phyloP scores from a whole-genome alignment of 2,888 invertebrate genomes.

The Stenotaenia linearis region DNA sequence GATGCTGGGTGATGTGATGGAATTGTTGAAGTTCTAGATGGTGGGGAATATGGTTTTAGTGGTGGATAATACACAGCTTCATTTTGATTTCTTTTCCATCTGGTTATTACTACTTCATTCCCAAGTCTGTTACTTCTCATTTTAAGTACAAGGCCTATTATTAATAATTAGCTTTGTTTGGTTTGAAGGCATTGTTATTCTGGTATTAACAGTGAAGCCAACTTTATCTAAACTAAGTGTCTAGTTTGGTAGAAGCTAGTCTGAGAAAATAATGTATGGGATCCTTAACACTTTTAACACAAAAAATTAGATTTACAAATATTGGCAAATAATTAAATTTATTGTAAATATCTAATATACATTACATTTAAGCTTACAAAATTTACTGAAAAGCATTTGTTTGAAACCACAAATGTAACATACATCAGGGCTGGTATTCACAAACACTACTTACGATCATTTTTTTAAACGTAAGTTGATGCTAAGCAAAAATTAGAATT shows the following conservation, averaged over 20 bases:
- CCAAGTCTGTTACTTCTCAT: not conserved
- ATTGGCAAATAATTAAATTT: too few species aligned
- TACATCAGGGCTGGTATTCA: too few species aligned
- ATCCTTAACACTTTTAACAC: not conserved
- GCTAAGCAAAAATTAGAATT: too few species aligned
- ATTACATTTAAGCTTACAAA: too few species aligned
- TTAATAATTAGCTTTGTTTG: not conserved
- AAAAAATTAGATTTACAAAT: not conserved
- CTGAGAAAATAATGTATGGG: too few species aligned
- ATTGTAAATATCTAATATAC: too few species aligned
- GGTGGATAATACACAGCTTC: not conserved
- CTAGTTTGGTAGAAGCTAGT: too few species aligned
- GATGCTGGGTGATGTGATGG: not conserved
- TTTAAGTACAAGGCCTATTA: not conserved
- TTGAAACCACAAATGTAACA: too few species aligned
- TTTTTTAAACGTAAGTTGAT: too few species aligned
- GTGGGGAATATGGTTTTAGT: not conserved
- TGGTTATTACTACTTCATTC: not conserved
- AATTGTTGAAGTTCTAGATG: not conserved
- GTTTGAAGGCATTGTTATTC: not conserved
- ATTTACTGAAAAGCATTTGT: too few species aligned
- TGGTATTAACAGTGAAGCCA: not conserved
- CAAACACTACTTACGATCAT: too few species aligned
- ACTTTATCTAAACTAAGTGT: too few species aligned
- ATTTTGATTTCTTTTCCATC: not conserved